Conservation (phyloP, 1,140 invertebrate species). For the Drosophila teissieri region DNA sequence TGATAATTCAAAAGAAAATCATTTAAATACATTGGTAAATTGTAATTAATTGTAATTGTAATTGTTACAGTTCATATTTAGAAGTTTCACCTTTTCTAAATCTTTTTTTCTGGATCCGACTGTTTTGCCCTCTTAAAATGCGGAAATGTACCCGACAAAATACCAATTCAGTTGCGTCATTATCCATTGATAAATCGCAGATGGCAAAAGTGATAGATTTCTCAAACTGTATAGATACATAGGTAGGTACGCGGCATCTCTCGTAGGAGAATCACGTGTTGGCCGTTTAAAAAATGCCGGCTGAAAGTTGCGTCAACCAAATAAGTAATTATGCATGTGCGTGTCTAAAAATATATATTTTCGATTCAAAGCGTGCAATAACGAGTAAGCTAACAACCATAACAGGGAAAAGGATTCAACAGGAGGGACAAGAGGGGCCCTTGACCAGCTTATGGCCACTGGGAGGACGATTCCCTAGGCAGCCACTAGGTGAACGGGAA, state of each 20-base stretch:
- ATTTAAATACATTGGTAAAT: too few relatives aligned
- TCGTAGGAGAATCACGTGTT: slow-evolving; percentile 38
- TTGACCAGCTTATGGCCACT: background rate
- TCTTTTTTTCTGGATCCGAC: too few relatives aligned
- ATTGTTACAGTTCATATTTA: too few relatives aligned
- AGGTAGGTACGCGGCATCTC: background rate
- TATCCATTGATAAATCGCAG: slow-evolving; percentile 10
- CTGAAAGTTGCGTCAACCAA: slow-evolving; percentile 25
- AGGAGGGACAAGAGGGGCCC: slow-evolving; percentile 30
- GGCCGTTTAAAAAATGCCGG: slow-evolving; percentile 16
- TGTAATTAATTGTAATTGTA: too few relatives aligned
- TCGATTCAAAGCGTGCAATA: slow-evolving; percentile 16
- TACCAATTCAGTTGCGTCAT: slow-evolving; percentile 35
- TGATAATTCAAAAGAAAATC: too few relatives aligned
- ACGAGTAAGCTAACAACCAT: slow-evolving; percentile 1
- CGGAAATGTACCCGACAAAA: slow-evolving; percentile 20
- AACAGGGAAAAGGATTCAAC: slow-evolving; percentile 22
- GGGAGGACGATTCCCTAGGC: slow-evolving; percentile 1
- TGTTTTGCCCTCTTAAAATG: background rate
- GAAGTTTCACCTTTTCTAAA: too few relatives aligned
- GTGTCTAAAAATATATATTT: slow-evolving; percentile 34
- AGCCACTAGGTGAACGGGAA: slow-evolving; percentile 9
- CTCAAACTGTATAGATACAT: background rate
- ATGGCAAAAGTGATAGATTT: slow-evolving; percentile 1
- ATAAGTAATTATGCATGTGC: slow-evolving; percentile 17